Evolutionary conservation across 2,888 invertebrate genomes (phyloP), one percentile per base, ranked within the genome.

Genomic region (Melinopterus prodromus): DNA sequence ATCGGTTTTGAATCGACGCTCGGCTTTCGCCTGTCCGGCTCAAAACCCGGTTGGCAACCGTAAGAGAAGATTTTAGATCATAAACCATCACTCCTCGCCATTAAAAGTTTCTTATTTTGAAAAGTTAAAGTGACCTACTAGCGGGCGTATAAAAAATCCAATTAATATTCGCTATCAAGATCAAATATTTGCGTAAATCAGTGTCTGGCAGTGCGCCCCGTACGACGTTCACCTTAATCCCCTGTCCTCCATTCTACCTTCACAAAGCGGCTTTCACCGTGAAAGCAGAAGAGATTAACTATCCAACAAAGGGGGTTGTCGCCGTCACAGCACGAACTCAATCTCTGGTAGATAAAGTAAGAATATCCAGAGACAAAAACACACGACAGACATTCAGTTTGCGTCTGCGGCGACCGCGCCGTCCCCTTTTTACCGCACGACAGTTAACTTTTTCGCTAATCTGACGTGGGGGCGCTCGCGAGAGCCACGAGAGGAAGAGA

Each of bases 131-230:
- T 53, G 12, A 53, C 53, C 53, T 53, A 12, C 9, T 7, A 53
- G 12, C 53, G 53, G 53, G 7, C 5, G 53, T 7, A 53, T 12
- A 9, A 53, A 53, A 53, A 53, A 53, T 53, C 53, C 53, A 53
- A 53, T 53, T 53, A 53, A 53, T 53, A 53, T 53, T 53, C 53
- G 53, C 53, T 53, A 53, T 53, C 53, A 53, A 53, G 53, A 53
- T 53, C 53, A 53, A 53, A 53, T 53, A 53, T 53, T 53, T 53
- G 53, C 53, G 53, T 53, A 53, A 53, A 53, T 53, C 53, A 53
- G 53, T 53, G 53, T 53, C 53, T 53, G 53, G 53, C 9, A 53
- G 53, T 53, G 53, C 9, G 9, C 9, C 53, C 12, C 53, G 5
- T 53, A 12, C 53, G 53, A 53, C 53, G 53, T 53, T 7, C 12